Percentiles rank a stretch among this genome's conserved stretches.
These are phyloP conservation scores for Heteropelma amictum DNA, from an alignment of 2,888 invertebrate genomes.

Conservation along the genomic window DNA sequence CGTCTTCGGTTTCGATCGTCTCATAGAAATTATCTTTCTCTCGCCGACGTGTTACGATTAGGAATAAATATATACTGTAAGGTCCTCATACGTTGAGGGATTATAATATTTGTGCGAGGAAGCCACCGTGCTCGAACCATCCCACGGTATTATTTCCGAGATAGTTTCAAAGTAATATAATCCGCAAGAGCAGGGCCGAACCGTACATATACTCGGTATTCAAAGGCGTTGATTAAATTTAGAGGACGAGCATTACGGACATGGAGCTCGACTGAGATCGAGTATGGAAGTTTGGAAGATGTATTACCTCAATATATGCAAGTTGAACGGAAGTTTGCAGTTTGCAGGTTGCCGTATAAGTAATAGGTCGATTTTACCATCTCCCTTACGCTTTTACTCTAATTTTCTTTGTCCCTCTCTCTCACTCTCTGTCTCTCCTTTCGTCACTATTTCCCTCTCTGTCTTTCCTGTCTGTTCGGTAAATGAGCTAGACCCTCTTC, in stretches of 20 bases:
- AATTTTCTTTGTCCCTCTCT: not conserved
- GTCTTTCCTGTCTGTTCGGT: slow-evolving; percentile 3
- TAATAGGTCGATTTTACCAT: not conserved
- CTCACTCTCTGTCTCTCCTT: not conserved
- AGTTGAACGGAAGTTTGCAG: slow-evolving; percentile 58
- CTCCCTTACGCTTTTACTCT: not conserved
- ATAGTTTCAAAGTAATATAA: slow-evolving; percentile 71
- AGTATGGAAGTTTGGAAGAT: slow-evolving; percentile 29
- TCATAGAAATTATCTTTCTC: too few relatives aligned
- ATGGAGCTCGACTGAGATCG: slow-evolving; percentile 18
- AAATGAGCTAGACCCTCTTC: slow-evolving; percentile 29
- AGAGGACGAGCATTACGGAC: slow-evolving; percentile 56
- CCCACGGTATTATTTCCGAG: slow-evolving; percentile 58
- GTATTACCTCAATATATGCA: slow-evolving; percentile 40
- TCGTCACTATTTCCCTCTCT: not conserved
- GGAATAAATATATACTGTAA: not conserved
- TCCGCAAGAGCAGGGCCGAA: slow-evolving; percentile 49
- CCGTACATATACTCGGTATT: not conserved
- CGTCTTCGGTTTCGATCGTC: too few relatives aligned
- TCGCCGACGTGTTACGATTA: too few relatives aligned
- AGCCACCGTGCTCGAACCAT: slow-evolving; percentile 38
- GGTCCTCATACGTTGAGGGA: slow-evolving; percentile 4
- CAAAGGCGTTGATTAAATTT: slow-evolving; percentile 69
- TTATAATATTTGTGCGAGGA: slow-evolving; percentile 48
- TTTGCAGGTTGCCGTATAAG: slow-evolving; percentile 51